Evolutionary conservation across 2,797 vertebrate species (phyloP).

Genomic region (Eupleurogrammus muticus): DNA sequence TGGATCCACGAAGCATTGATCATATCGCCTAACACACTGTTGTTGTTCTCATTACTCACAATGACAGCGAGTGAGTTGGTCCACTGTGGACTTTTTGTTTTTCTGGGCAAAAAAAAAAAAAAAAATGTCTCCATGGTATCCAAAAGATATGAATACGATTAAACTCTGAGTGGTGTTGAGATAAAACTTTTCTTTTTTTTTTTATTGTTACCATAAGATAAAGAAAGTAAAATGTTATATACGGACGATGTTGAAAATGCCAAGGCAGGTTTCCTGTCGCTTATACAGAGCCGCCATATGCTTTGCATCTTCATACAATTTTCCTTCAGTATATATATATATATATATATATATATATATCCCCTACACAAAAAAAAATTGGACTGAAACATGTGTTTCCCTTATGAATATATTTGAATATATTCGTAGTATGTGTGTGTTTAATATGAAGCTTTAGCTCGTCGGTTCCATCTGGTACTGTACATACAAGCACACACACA

Average conservation of each 20-base stretch:
- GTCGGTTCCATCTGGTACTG: slow-evolving; percentile 35
- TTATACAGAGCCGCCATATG: slow-evolving; percentile 29
- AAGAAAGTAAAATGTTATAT: not conserved
- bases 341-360: too few relatives aligned
- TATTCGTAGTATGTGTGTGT: slow-evolving; percentile 35
- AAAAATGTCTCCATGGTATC: not conserved
- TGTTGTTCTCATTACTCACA: not conserved
- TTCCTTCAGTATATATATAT: slow-evolving; percentile 16
- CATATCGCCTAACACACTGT: not conserved
- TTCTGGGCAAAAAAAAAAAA: not conserved
- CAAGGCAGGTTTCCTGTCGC: slow-evolving; percentile 18
- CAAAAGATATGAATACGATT: not conserved
- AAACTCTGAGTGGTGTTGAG: not conserved
- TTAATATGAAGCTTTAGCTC: slow-evolving; percentile 26
- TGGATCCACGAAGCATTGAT: not conserved
- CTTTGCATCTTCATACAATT: slow-evolving; percentile 21
- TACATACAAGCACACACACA: slow-evolving; percentile 45
- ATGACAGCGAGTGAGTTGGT: not conserved
- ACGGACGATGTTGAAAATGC: slow-evolving; percentile 19
- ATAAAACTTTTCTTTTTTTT: not conserved
- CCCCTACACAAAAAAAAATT: not conserved
- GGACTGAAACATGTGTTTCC: slow-evolving; percentile 9
- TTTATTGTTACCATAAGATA: not conserved
- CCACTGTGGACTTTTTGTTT: not conserved
- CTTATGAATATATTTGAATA: slow-evolving; percentile 61